A percentile compares a stretch with the other conserved stretches of the same genome.
Evolutionary conservation across 2,113 vertebrate genomes (phyloP).

Genomic region (Setophaga kirtlandii): DNA sequence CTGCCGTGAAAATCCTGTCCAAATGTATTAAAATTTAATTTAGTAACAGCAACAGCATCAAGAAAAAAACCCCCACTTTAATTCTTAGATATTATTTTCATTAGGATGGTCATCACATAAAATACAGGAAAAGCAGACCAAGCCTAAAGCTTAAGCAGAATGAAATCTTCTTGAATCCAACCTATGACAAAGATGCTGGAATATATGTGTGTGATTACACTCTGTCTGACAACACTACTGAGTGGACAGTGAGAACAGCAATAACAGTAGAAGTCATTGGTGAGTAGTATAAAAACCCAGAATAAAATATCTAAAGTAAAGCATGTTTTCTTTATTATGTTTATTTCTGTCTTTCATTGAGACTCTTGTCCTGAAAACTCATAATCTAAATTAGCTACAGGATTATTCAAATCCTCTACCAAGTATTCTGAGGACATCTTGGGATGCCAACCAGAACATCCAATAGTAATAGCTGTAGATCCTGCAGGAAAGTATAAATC

Average conservation of each 20-base stretch:
- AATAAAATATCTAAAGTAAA: not conserved
- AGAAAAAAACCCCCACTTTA: not conserved
- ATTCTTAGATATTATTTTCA: not conserved
- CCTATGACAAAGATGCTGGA: slow-evolving; percentile 61
- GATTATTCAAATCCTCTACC: not conserved
- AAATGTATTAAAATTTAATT: not conserved
- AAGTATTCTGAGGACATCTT: not conserved
- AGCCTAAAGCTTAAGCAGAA: slow-evolving; percentile 27
- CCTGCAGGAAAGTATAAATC: not conserved
- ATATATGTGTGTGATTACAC: slow-evolving; percentile 80
- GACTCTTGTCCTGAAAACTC: not conserved
- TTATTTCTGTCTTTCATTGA: not conserved
- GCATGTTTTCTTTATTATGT: not conserved
- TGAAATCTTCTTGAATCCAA: slow-evolving; percentile 48
- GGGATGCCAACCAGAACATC: not conserved
- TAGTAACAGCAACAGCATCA: not conserved
- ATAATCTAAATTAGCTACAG: not conserved
- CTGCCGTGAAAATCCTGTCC: not conserved
- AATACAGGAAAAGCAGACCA: not conserved
- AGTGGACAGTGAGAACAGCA: slow-evolving; percentile 78
- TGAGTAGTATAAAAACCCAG: slow-evolving; percentile 44
- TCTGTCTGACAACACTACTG: slow-evolving; percentile 29
- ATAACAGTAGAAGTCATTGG: slow-evolving; percentile 66
- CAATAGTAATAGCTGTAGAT: not conserved
- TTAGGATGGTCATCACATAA: slow-evolving; percentile 70